Evolutionary conservation across 2,797 vertebrate genomes (phyloP), one percentile per base, ranked within the genome.

Genomic region (Florisuga fusca): DNA sequence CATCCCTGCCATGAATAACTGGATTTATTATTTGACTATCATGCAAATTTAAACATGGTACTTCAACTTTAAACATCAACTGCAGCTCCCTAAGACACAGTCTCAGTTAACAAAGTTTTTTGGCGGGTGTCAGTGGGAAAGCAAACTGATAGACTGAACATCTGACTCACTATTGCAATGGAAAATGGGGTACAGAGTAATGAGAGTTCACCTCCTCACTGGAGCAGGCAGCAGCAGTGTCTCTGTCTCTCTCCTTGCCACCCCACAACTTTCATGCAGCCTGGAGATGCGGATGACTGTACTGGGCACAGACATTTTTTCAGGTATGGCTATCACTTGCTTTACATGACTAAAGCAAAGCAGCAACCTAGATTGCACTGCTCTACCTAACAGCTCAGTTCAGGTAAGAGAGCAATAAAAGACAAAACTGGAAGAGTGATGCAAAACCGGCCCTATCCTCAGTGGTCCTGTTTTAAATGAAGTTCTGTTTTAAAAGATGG

Each of bases 161-260:
- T 46, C 25, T 58, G 12, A 7, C 25, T 29, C 25, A 15, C 7
- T 6, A 20, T 1, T 34, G 16, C 16, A 15, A 18, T 33, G 67
- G 55, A 54, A 78, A 81, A 51, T 10, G 17, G 58, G 21, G 6
- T 38, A 45, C 31, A 68, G 54, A 41, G 14, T 33, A 64, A 61
- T 7, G 20, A n/a, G 34, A 21, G 15, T 27, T 27, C 53, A 66
- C 3, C 11, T 61, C 26, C 41, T 53, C 76, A 11, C 26, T 38
- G 14, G 8, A 72, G 53, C 7, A 16, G 41, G 41, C 41, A 41
- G 53, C 33, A 48, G n/a, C 0, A 0, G n/a, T 15, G 19, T 29
- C 33, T 45, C 63, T 53, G 36, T 22, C 45, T 72, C 33, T 76
- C 43, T 31, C 29, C 46, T 81, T 31, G 26, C 55, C 38, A 36